These are phyloP conservation scores for Siderastrea radians DNA, from an alignment of 92 coral and sea anemone species.

Conservation along the genomic window DNA sequence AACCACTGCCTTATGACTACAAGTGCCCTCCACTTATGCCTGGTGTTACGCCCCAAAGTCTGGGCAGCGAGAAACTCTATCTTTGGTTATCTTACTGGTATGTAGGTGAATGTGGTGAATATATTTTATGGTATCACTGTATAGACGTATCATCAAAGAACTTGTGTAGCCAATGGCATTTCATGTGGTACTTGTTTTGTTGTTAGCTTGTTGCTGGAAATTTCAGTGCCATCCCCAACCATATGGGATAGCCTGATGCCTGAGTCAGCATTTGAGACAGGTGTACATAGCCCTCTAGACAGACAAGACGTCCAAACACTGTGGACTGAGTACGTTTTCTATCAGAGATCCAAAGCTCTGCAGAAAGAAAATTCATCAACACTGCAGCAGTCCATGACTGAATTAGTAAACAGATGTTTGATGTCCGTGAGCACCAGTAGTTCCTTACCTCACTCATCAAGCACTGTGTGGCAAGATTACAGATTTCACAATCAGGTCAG, in stretches of 20 bases:
- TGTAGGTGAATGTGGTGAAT: constrained; percentile 2
- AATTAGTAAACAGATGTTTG: constrained; percentile 90
- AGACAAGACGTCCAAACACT: constrained; percentile 76
- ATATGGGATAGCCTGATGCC: constrained; percentile 52
- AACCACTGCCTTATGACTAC: constrained; percentile 87
- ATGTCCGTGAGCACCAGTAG: constrained; percentile 81
- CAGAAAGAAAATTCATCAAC: constrained; percentile 21
- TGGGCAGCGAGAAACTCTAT: constrained; percentile 77
- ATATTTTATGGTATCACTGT: not conserved
- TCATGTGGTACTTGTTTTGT: not conserved
- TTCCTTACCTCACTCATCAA: constrained; percentile 77
- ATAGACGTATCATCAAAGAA: not conserved
- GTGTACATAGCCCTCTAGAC: constrained; percentile 84
- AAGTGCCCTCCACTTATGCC: constrained; percentile 68
- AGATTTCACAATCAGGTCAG: constrained; percentile 95
- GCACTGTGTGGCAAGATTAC: constrained; percentile 87
- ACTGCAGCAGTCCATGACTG: constrained; percentile 65
- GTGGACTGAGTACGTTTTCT: constrained; percentile 94
- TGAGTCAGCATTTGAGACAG: constrained; percentile 89
- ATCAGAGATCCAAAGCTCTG: constrained; percentile 74
- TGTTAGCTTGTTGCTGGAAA: constrained; percentile 84
- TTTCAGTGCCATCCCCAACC: constrained; percentile 68
- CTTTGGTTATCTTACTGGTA: constrained; percentile 98
- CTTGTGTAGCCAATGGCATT: not conserved
- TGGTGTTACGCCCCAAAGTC: constrained; percentile 48